phyloP scores from a whole-genome alignment of 2,113 vertebrate species.

The Gobiocypris rarus region DNA sequence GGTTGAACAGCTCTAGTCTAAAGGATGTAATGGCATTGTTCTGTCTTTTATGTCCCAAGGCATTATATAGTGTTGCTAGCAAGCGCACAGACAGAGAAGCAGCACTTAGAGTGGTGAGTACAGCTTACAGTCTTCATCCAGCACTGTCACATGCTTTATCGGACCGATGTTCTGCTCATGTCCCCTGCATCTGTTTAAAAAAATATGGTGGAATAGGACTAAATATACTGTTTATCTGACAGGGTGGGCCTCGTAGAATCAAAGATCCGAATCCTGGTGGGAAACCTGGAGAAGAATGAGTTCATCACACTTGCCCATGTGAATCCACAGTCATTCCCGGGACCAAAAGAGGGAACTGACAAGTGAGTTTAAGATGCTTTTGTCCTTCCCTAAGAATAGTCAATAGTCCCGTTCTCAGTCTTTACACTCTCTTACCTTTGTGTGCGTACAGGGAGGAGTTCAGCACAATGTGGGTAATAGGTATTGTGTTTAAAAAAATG shows the following conservation, averaged over 20 bases:
- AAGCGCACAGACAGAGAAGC: slow-evolving; percentile 86
- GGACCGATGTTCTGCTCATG: slow-evolving; percentile 31
- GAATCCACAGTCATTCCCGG: slow-evolving; percentile 85
- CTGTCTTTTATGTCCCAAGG: slow-evolving; percentile 85
- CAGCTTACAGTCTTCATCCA: slow-evolving; percentile 2
- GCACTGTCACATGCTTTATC: slow-evolving; percentile 20
- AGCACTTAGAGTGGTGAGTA: slow-evolving; percentile 90
- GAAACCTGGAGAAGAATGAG: slow-evolving; percentile 87
- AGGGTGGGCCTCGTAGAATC: slow-evolving; percentile 92
- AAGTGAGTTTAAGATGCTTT: slow-evolving; percentile 75
- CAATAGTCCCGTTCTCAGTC: background rate
- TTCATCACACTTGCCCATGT: slow-evolving; percentile 86
- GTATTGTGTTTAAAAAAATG: slow-evolving; percentile 87
- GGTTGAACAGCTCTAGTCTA: slow-evolving; percentile 45
- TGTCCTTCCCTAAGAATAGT: background rate
- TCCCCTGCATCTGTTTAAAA: slow-evolving; percentile 15
- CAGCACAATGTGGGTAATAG: slow-evolving; percentile 91
- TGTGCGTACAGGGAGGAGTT: slow-evolving; percentile 80
- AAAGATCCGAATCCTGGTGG: slow-evolving; percentile 89
- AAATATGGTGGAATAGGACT: background rate
- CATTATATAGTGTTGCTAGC: slow-evolving; percentile 92
- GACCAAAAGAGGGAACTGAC: slow-evolving; percentile 78
- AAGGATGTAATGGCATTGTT: slow-evolving; percentile 69
- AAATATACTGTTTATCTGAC: slow-evolving; percentile 47
- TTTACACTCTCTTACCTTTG: background rate